These are phyloP conservation scores for Isichthys henryi DNA, from an alignment of 2,113 vertebrate genomes.

Conservation along the genomic window DNA sequence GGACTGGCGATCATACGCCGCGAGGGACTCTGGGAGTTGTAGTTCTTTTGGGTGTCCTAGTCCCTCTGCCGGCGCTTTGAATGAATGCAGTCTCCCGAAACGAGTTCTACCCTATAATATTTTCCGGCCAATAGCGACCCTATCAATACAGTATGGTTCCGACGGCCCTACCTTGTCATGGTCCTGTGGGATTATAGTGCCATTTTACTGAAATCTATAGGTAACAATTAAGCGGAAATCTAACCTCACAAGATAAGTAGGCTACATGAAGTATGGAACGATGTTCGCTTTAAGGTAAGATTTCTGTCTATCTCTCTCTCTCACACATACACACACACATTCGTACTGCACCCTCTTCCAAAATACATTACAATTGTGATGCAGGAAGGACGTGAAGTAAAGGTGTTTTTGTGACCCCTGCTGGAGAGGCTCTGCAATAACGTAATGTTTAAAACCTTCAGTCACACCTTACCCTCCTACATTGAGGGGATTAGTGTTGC, in stretches of 20 bases:
- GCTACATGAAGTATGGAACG: not conserved
- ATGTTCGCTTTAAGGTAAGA: not conserved
- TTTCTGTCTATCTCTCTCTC: not conserved
- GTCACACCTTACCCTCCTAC: not conserved
- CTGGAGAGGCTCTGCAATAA: not conserved
- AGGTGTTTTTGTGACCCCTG: conserved; percentile 1
- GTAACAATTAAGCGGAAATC: not conserved
- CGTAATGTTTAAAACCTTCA: not conserved
- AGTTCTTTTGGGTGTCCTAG: conserved; percentile 16
- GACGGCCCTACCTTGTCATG: not conserved
- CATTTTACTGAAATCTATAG: not conserved
- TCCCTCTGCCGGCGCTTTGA: not conserved
- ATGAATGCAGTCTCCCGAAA: not conserved
- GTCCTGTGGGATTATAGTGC: not conserved
- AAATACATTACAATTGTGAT: not conserved
- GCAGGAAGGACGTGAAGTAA: not conserved
- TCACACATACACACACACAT: not conserved
- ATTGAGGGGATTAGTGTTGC: not conserved
- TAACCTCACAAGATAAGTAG: not conserved
- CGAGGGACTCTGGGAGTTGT: conserved; percentile 41
- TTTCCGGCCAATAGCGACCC: too few relatives aligned
- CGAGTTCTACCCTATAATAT: too few relatives aligned
- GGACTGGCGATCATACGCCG: conserved; percentile 19
- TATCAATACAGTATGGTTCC: not conserved
- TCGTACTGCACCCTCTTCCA: not conserved